Evolutionary conservation across 2,113 vertebrate genomes (phyloP).

Genomic region (Etheostoma cragini): DNA sequence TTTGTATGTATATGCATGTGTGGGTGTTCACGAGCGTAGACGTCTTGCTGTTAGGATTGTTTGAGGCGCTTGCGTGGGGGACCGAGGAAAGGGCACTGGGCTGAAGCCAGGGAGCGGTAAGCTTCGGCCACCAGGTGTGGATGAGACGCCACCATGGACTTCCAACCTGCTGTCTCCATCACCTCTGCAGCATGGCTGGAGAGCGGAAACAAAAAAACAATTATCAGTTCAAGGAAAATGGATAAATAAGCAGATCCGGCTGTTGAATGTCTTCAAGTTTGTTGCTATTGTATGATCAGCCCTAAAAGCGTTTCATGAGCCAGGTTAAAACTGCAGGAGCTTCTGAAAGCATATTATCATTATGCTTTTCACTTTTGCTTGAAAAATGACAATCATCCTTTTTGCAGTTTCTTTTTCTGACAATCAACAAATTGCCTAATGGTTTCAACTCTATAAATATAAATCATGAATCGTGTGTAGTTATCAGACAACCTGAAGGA

Average conservation of each 20-base stretch:
- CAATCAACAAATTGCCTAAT: background rate
- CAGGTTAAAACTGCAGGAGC: background rate
- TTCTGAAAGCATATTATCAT: no score
- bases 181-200: conserved; percentile 88
- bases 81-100: conserved; percentile 97
- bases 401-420: background rate
- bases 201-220: background rate
- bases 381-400: background rate
- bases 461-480: background rate
- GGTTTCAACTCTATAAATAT: background rate
- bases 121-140: conserved; percentile 98
- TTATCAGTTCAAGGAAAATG: background rate
- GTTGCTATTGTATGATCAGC: background rate
- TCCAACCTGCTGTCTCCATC: conserved; percentile 98
- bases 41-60: conserved; percentile 89
- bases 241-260: background rate
- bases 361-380: background rate
- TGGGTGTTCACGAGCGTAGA: conserved; percentile 2
- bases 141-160: conserved; percentile 97
- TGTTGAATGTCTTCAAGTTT: background rate
- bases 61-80: conserved; percentile 98
- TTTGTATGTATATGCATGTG: conserved; percentile 27
- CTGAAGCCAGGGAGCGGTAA: conserved; percentile 95
- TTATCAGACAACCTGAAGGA: background rate
- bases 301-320: background rate